Evolutionary conservation across 2,888 invertebrate genomes (phyloP), one percentile per base, ranked within the genome.

Genomic region (Mactromeris polynyma): DNA sequence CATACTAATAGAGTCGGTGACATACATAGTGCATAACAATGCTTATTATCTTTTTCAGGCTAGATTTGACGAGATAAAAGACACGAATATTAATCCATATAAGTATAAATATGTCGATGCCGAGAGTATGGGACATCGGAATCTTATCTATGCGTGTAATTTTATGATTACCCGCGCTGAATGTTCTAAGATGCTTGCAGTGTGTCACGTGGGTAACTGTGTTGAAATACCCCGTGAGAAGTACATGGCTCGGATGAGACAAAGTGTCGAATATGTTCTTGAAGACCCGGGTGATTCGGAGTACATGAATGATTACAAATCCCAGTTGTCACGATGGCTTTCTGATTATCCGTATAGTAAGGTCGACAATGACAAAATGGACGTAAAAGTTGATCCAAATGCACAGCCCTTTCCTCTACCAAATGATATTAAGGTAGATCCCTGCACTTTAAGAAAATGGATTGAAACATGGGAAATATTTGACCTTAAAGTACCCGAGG

Each of bases 401-500:
- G 79, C 87, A 64, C 54, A 69, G 11, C 82, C 58, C 19, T 95
- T 94, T 81, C 93, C 93, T 31, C 80, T 95, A 11, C 93, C 93
- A 1, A 85, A 85, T 9, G 90, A 90, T 36, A 87, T 94, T 17
- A 85, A 87, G 31, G 88, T 83, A 1, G 91, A 93, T 78, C 92
- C 93, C 0, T 78, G 81, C 2, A 80, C 88, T 21, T 78, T 95
- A 17, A 91, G 93, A 31, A 78, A 89, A 4, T 95, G 94, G 94
- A 69, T 88, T 3, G 89, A 90, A 33, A 84, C 80, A 0, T 94
- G 93, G 93, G 86, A 92, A 42, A 82, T 79, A 3, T 93, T 95
- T 54, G 95, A 95, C 40, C 90, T 92, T 2, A 86, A 85, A 11
- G n/a, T 94, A 0, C 94, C 94, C 3, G 91, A 90, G 38, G 87